A percentile compares a stretch with the other conserved stretches of the same genome.
Evolutionary conservation across 2,888 invertebrate genomes (phyloP).

Genomic region (Mimachlamys varia): DNA sequence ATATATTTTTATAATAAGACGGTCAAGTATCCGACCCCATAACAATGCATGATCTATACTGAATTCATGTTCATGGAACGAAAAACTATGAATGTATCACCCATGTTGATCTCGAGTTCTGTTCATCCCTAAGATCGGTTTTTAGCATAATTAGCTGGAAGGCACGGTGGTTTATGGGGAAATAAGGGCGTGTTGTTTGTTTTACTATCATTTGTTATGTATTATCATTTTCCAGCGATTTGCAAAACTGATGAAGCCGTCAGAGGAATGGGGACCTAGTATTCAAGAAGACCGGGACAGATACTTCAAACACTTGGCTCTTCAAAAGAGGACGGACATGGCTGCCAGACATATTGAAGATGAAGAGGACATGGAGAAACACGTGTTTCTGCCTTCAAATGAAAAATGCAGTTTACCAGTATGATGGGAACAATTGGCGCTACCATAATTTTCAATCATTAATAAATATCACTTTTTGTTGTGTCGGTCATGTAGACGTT

Average conservation of each 20-base stretch:
- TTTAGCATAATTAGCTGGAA: no score
- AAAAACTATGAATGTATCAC: no score
- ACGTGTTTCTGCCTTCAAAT: not conserved
- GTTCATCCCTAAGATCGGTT: no score
- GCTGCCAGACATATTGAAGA: conserved; percentile 32
- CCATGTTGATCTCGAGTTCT: no score
- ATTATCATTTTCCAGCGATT: conserved; percentile 63
- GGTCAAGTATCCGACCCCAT: no score
- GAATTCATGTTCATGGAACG: no score
- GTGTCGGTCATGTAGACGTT: not conserved
- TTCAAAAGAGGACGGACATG: conserved; percentile 40
- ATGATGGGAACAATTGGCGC: not conserved
- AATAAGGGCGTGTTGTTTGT: no score
- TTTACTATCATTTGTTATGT: no score
- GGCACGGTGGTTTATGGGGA: no score
- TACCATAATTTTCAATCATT: not conserved
- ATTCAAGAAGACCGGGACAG: conserved; percentile 63
- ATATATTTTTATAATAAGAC: no score
- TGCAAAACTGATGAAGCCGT: conserved; percentile 65
- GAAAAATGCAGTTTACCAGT: not conserved
- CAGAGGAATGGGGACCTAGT: conserved; percentile 73
- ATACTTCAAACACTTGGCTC: conserved; percentile 62
- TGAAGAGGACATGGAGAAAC: conserved; percentile 38
- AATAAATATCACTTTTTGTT: not conserved
- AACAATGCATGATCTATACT: no score